phyloP scores from a whole-genome alignment of 2,888 invertebrate species.

The Stenchaetothrips biformis region DNA sequence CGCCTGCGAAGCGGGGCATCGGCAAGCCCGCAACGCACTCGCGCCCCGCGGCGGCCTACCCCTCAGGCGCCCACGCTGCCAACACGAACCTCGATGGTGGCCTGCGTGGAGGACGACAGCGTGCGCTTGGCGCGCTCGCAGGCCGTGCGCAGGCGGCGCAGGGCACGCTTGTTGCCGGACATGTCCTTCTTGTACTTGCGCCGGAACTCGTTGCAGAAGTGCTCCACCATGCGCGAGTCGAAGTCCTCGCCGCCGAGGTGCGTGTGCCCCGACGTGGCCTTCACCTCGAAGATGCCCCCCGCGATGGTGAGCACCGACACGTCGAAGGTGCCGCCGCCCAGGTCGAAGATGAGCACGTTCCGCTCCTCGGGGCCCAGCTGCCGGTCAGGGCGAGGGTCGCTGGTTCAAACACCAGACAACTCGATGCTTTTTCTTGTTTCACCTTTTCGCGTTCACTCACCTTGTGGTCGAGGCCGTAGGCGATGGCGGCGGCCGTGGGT shows the following conservation, averaged over 20 bases:
- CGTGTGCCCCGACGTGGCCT: constrained; percentile 53
- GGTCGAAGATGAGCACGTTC: constrained; percentile 48
- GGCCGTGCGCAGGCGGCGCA: constrained; percentile 58
- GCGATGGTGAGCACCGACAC: constrained; percentile 56
- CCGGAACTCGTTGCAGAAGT: constrained; percentile 53
- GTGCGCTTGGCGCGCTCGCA: constrained; percentile 60
- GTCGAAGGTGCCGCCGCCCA: constrained; percentile 54
- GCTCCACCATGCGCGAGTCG: constrained; percentile 53
- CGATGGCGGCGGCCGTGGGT: constrained; percentile 51
- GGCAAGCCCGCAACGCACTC: constrained; percentile 44
- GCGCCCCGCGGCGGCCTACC: constrained; percentile 42
- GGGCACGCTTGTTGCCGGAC: constrained; percentile 49
- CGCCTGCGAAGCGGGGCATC: not conserved
- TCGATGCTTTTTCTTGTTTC: not conserved
- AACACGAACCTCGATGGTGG: constrained; percentile 53
- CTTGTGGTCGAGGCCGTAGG: constrained; percentile 51
- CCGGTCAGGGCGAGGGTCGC: not conserved
- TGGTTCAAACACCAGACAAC: not conserved
- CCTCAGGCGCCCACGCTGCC: constrained; percentile 44
- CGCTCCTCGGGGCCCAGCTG: constrained; percentile 45
- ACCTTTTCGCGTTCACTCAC: constrained; percentile 44
- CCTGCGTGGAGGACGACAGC: constrained; percentile 53
- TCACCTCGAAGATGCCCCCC: constrained; percentile 59
- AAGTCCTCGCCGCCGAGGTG: constrained; percentile 51
- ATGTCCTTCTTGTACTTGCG: constrained; percentile 53